Evolutionary conservation across 2,797 vertebrate species (phyloP).

Genomic region (Zalophus californianus): DNA sequence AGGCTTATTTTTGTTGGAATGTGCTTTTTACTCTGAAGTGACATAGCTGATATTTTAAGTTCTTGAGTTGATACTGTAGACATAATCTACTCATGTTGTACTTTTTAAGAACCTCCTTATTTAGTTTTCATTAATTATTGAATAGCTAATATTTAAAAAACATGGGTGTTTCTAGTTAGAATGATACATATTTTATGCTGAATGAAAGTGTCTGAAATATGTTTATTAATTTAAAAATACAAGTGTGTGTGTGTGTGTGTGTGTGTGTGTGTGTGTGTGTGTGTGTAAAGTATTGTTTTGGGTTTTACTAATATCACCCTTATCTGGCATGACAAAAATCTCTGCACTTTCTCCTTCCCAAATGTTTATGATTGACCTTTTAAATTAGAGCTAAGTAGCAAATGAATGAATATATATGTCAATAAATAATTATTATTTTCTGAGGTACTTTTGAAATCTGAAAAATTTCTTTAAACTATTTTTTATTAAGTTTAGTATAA

Average conservation of each 20-base stretch:
- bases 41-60: neutral
- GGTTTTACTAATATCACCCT: neutral
- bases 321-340: neutral
- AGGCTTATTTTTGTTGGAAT: neutral
- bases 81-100: neutral
- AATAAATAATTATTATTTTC: neutral
- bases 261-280: neutral
- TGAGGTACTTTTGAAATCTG: slow-evolving; percentile 37
- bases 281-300: slow-evolving; percentile 12
- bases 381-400: neutral
- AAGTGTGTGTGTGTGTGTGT: neutral
- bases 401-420: neutral
- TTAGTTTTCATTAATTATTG: slow-evolving; percentile 23
- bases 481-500: slow-evolving; percentile 22
- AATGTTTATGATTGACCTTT: slow-evolving; percentile 32
- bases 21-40: neutral
- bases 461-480: neutral
- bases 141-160: slow-evolving; percentile 12
- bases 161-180: slow-evolving; percentile 29
- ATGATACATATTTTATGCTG: neutral
- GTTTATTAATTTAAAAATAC: slow-evolving; percentile 27
- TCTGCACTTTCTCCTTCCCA: neutral
- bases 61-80: neutral
- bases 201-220: neutral
- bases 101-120: slow-evolving; percentile 12